Evolutionary conservation across 2,797 vertebrate genomes (phyloP), one percentile per base, ranked within the genome.

Genomic region (Typhlichthys subterraneus): DNA sequence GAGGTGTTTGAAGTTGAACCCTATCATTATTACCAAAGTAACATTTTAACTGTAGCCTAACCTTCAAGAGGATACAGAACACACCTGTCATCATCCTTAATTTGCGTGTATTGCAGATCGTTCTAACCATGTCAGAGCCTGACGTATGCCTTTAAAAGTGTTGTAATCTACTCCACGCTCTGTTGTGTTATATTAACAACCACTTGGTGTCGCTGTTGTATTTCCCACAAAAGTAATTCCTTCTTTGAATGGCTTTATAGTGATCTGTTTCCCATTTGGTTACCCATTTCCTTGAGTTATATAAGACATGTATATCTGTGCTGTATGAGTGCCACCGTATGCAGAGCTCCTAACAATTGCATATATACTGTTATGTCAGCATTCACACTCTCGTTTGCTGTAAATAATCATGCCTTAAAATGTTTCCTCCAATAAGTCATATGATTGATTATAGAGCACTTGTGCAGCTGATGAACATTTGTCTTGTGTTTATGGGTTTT

Each of bases 401-500:
- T 80, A 89, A 88, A 90, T 87, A 85, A 88, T 88, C 72, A 15
- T 14, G 13, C 14, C 6, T 13, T 14, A 42, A 56, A 33, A 2
- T 73, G 79, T 87, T 85, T 83, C 85, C 80, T 85, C 68, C 56
- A 59, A 78, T 88, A 85, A 86, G 66, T 83, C 71, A 17, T 12
- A 73, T 87, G 89, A 92, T 88, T 88, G 85, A 93, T 91, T 72
- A 79, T 23, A 55, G 73, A 57, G 87, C 86, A 73, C 58, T 82
- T 52, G 65, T 68, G 80, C 86, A 89, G 87, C 87, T 92, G 90
- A 92, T 84, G 72, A 91, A 88, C 89, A 91, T 92, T 89, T 88
- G 81, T 92, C 90, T 91, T 91, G 72, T 77, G 82, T 87, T 91
- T 87, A 91, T 87, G 80, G 89, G 82, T 88, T 87, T 87, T 86